These are phyloP conservation scores for Gymnogyps californianus DNA, from an alignment of 2,113 vertebrate species.

Conservation along the genomic window DNA sequence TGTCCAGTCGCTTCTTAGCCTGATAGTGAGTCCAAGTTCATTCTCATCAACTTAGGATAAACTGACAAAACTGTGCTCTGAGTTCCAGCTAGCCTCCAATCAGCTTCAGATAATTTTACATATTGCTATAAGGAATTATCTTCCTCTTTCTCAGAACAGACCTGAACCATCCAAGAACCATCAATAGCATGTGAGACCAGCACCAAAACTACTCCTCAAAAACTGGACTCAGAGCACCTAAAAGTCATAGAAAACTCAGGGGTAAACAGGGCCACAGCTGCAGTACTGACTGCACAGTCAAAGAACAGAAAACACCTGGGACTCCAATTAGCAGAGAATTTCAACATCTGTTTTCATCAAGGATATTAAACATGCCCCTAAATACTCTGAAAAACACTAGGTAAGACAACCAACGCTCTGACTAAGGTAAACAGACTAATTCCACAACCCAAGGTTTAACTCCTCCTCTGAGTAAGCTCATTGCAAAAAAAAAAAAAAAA, in stretches of 20 bases:
- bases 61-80: background rate
- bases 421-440: background rate
- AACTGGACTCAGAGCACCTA: background rate
- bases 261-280: background rate
- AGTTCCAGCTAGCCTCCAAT: background rate
- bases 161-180: background rate
- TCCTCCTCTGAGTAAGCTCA: background rate
- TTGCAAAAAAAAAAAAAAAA: background rate
- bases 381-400: background rate
- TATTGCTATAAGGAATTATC: background rate
- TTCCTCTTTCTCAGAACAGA: background rate
- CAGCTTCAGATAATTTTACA: background rate
- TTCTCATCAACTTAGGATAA: background rate
- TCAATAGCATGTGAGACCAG: background rate
- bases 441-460: background rate
- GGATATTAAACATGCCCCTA: background rate
- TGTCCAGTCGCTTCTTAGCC: background rate
- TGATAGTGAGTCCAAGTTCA: fast-evolving
- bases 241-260: background rate
- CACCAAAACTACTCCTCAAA: background rate
- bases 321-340: background rate
- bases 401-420: background rate
- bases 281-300: background rate
- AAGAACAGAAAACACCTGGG: background rate
- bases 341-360: background rate